These are phyloP conservation scores for Holocentrus rufus DNA, from an alignment of 2,797 vertebrate genomes.

Conservation along the genomic window DNA sequence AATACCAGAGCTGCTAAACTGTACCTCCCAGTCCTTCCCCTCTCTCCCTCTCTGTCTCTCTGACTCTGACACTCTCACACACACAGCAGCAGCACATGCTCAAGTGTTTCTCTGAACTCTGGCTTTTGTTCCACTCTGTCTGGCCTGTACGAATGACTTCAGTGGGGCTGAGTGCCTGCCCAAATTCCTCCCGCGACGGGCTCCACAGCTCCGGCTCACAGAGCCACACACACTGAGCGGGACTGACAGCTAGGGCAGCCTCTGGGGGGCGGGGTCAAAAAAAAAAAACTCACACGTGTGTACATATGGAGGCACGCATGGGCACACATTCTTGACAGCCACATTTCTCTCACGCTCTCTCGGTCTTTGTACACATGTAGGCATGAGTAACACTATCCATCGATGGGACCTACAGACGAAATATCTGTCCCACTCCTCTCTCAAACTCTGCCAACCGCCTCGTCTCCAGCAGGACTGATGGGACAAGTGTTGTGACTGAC, in stretches of 20 bases:
- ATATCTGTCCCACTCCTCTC: constrained; percentile 50
- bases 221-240: constrained; percentile 70
- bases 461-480: constrained; percentile 66
- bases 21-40: constrained; percentile 34
- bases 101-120: constrained; percentile 78
- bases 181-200: constrained; percentile 76
- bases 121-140: constrained; percentile 83
- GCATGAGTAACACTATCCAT: constrained; percentile 62
- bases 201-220: constrained; percentile 72
- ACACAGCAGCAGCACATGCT: constrained; percentile 71
- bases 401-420: constrained; percentile 57
- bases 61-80: constrained; percentile 58
- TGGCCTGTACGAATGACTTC: constrained; percentile 81
- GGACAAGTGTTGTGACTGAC: constrained; percentile 79
- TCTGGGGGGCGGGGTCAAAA: constrained; percentile 55
- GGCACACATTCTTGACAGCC: constrained; percentile 32
- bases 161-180: constrained; percentile 75
- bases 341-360: constrained; percentile 47
- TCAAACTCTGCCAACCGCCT: constrained; percentile 51
- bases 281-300: constrained; percentile 13
- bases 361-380: constrained; percentile 24
- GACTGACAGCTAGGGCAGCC: constrained; percentile 77
- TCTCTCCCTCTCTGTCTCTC: constrained; percentile 12
- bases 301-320: constrained; percentile 42
- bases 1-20: constrained; percentile 50